phyloP scores from a whole-genome alignment of 1,140 invertebrate genomes.

The Ladona fulva region DNA sequence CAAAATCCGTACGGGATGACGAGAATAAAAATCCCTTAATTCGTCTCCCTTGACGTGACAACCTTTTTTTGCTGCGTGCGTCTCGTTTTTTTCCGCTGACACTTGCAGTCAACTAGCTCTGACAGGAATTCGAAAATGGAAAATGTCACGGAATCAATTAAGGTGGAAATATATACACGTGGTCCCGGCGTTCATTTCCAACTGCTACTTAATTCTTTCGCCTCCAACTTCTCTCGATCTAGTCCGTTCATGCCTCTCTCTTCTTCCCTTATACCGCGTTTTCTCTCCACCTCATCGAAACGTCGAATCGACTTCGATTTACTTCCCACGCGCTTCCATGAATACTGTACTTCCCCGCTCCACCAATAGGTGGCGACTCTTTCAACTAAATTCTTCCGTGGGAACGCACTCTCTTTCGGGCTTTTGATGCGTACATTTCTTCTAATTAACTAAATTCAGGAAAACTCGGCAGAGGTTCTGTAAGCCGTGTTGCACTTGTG shows the following conservation, averaged over 20 bases:
- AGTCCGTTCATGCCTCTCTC: too few species aligned
- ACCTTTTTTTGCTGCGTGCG: neutral
- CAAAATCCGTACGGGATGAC: neutral
- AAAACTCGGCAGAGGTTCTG: too few species aligned
- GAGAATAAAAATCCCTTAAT: neutral
- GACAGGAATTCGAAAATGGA: conserved; percentile 4
- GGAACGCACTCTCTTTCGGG: too few species aligned
- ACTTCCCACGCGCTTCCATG: neutral
- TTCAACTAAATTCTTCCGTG: too few species aligned
- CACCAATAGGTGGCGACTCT: too few species aligned
- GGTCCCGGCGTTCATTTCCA: neutral
- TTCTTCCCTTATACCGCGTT: too few species aligned
- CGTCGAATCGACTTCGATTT: too few species aligned
- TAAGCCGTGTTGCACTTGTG: too few species aligned
- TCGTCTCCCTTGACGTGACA: neutral
- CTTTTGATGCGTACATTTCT: too few species aligned
- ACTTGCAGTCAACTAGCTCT: neutral
- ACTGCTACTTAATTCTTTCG: neutral
- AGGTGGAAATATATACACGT: neutral
- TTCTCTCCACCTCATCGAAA: too few species aligned
- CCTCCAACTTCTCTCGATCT: neutral
- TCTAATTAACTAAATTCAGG: too few species aligned
- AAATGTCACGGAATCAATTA: conserved; percentile 5
- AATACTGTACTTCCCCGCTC: neutral
- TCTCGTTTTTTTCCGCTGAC: neutral